A percentile compares a stretch with the other conserved stretches of the same genome.
Evolutionary conservation across 2,113 vertebrate genomes (phyloP).

Genomic region (Psophia crepitans): DNA sequence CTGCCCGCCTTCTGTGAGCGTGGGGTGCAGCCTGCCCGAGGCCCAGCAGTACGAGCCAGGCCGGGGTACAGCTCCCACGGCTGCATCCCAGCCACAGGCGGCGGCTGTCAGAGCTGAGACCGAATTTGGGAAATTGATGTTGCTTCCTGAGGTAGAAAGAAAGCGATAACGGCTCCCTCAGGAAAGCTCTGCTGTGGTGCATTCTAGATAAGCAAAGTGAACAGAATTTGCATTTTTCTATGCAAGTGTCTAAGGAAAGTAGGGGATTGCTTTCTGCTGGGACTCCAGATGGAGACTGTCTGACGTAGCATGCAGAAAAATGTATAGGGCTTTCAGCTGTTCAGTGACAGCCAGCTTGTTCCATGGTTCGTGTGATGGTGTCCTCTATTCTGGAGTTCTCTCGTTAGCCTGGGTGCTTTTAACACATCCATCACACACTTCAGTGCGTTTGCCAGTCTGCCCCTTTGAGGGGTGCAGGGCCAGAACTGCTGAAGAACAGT

Average conservation of each 20-base stretch:
- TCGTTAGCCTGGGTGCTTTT: neutral
- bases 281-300: neutral
- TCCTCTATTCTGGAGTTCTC: neutral
- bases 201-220: neutral
- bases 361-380: neutral
- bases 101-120: neutral
- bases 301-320: neutral
- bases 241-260: neutral
- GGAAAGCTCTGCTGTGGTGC: neutral
- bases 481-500: neutral
- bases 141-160: neutral
- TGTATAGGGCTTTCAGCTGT: neutral
- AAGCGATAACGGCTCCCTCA: neutral
- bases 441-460: neutral
- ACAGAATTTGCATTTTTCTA: neutral
- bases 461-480: neutral
- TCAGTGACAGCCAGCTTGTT: neutral
- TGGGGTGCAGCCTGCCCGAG: neutral
- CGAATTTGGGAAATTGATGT: neutral
- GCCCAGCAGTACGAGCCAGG: rapidly evolving
- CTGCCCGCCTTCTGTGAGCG: neutral
- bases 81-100: rapidly evolving
- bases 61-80: neutral
- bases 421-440: neutral
- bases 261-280: neutral